A percentile compares a stretch with the other conserved stretches of the same genome.
These are phyloP conservation scores for Tiaroga cobitis DNA, from an alignment of 2,797 vertebrate species.

Conservation along the genomic window DNA sequence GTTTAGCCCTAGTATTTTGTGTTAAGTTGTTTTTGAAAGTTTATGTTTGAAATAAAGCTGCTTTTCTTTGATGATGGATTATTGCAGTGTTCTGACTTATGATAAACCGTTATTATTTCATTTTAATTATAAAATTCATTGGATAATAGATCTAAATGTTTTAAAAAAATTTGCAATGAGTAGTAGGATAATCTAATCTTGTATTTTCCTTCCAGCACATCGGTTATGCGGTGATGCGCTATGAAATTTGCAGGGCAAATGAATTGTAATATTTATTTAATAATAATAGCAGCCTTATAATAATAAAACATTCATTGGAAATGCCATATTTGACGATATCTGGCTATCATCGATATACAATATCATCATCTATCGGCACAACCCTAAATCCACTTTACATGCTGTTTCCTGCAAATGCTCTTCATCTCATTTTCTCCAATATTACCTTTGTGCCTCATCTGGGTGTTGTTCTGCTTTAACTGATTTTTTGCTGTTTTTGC, in stretches of 20 bases:
- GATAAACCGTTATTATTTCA: background rate
- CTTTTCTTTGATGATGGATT: background rate
- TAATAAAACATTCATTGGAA: background rate
- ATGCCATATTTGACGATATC: background rate
- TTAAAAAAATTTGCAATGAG: background rate
- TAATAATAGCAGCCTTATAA: too few species aligned
- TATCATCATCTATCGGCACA: background rate
- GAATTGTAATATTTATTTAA: background rate
- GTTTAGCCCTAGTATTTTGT: too few species aligned
- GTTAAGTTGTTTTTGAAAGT: too few species aligned
- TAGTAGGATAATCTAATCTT: background rate
- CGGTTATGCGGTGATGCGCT: background rate
- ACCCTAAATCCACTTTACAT: conserved; percentile 31
- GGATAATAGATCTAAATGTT: background rate
- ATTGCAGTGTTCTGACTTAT: background rate
- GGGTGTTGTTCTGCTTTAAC: conserved; percentile 44
- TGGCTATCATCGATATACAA: background rate
- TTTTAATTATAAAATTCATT: background rate
- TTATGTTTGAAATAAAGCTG: background rate
- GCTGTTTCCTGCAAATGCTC: conserved; percentile 73
- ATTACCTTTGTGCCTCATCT: conserved; percentile 54
- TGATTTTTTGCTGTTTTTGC: conserved; percentile 17
- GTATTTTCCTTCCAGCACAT: background rate
- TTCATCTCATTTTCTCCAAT: conserved; percentile 67
- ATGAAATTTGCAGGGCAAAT: background rate